Base-by-base conservation (phyloP, 2,888 invertebrate genomes). In the Dastarcus helophoroides region DNA sequence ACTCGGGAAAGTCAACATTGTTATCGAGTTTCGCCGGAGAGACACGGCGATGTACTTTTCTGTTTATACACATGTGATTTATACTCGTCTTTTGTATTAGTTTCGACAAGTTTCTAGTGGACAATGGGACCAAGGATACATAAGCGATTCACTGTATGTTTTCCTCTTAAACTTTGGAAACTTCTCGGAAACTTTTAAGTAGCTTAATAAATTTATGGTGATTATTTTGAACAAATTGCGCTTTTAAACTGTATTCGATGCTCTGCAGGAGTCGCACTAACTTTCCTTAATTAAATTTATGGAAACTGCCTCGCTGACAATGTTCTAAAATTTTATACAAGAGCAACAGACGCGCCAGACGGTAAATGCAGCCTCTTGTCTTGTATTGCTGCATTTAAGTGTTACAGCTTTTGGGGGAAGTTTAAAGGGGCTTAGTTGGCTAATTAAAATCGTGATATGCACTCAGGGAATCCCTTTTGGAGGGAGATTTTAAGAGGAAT, bases 1-100 rank as follows among this genome's bases (percentile, higher is more conserved):
- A n/a, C n/a, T n/a, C n/a, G n/a, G n/a, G 19, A 7, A 17, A 17
- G 19, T 17, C 19, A 17, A 17, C 19, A 17, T 17, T 17, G 19
- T 17, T 17, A 17, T n/a, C 6, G 19, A 17, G 19, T 17, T 17
- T 17, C 19, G 19, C 6, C n/a, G 19, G 6, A 7, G 19, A 6
- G 19, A 17, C 19, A 7, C 19, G 19, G 6, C n/a, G 19, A 17
- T 17, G 19, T 17, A 17, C 19, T 17, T 17, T 17, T 6, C 19
- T 17, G 19, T 17, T 17, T 17, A 17, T 17, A 17, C 19, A 17
- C 19, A 17, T 17, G 19, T 17, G 19, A 17, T 17, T 17, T 17
- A 17, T 17, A 17, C 19, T 17, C 19, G 19, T 17, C 19, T 17
- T 17, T 17, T 17, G 19, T 17, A 17, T 17, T 17, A 6, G 6